Conservation (phyloP, 2,113 vertebrate species). For the Peromyscus polionotus region DNA sequence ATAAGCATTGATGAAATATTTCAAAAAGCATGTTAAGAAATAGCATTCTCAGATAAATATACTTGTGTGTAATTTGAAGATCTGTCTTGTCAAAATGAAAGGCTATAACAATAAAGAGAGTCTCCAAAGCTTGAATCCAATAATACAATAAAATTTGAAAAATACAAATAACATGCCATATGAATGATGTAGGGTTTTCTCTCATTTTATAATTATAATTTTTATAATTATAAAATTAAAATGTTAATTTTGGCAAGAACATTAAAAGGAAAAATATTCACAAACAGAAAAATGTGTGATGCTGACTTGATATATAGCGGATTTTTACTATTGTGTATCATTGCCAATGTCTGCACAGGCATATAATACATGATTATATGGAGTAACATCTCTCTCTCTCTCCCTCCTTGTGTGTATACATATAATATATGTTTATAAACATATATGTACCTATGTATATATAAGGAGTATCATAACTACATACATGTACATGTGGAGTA, state of each 20-base stretch:
- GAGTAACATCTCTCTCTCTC: no score
- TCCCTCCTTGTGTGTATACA: not conserved
- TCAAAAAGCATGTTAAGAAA: constrained; percentile 6
- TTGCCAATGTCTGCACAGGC: not conserved
- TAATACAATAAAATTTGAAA: not conserved
- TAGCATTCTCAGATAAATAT: not conserved
- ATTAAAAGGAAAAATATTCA: not conserved
- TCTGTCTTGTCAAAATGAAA: not conserved
- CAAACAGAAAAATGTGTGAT: not conserved
- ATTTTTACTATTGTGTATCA: not conserved
- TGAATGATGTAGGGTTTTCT: not conserved
- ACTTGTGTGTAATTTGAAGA: not conserved
- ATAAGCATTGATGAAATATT: not conserved
- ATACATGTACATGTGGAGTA: no score
- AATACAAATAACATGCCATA: not conserved
- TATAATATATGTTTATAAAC: not conserved
- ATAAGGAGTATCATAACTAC: not conserved
- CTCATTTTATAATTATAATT: not conserved
- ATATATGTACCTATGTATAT: no score
- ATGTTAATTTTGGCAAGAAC: not conserved
- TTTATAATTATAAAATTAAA: not conserved
- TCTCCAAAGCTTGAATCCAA: not conserved
- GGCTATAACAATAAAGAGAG: not conserved
- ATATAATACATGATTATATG: not conserved
- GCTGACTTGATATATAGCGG: not conserved